Evolutionary conservation across 2,113 vertebrate genomes (phyloP).

Genomic region (Dendrocopos noguchii): DNA sequence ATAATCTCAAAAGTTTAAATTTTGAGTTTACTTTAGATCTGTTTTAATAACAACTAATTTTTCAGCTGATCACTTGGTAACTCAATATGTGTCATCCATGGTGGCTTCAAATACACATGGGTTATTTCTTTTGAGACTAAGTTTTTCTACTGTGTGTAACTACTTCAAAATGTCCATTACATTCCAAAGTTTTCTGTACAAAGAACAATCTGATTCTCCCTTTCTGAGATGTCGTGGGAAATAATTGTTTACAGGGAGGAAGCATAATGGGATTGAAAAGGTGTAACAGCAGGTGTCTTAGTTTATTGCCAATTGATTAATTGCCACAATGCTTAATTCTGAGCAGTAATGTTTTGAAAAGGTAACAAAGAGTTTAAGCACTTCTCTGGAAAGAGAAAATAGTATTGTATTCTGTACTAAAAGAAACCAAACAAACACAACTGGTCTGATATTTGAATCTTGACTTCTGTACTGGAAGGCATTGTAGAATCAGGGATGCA

Average conservation of each 20-base stretch:
- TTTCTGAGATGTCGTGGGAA: conserved; percentile 12
- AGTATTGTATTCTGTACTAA: conserved; percentile 40
- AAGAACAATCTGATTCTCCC: background rate
- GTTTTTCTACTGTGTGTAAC: conserved; percentile 21
- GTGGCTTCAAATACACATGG: background rate
- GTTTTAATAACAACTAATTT: background rate
- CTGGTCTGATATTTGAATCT: conserved; percentile 59
- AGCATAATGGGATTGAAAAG: conserved; percentile 27
- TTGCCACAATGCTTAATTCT: conserved; percentile 43
- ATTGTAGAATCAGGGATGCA: conserved; percentile 65
- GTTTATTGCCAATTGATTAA: conserved; percentile 23
- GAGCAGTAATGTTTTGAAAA: conserved; percentile 33
- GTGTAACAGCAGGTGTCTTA: conserved; percentile 34
- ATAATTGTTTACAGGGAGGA: background rate
- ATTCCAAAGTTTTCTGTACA: conserved; percentile 15
- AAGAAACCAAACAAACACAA: background rate
- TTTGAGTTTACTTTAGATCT: background rate
- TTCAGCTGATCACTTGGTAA: conserved; percentile 42
- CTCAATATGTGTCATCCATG: conserved; percentile 13
- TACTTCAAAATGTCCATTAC: background rate
- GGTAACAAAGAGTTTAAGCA: conserved; percentile 19
- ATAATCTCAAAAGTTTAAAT: background rate
- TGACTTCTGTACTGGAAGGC: conserved; percentile 62
- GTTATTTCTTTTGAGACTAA: conserved; percentile 26
- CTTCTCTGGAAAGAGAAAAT: conserved; percentile 44